Evolutionary conservation across 1,140 invertebrate genomes (phyloP), one percentile per base, ranked within the genome.

Genomic region (Lasioglossum albipes): DNA sequence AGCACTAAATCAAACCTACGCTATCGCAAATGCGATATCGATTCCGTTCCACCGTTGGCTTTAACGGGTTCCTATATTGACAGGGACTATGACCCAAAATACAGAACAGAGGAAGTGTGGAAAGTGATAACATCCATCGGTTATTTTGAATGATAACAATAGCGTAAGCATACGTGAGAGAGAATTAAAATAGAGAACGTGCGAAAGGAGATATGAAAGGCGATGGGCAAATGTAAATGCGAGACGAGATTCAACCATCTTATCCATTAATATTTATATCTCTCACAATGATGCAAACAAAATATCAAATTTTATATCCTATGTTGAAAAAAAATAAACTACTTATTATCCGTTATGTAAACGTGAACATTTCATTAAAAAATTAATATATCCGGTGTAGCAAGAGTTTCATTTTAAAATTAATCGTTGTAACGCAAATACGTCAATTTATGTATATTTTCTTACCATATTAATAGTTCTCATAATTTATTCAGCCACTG

Each of bases 1-100:
- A 41, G 13, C 27, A 54, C 18, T 82, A 75, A 86, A 82, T 84
- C 57, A 75, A 13, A 10, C n/a, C 27, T 31, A 31, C 18, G 7
- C 0, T 41, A 16, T 36, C 71, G 70, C 70, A 82, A 82, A 73
- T 62, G 70, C 52, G 75, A 57, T 69, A 61, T 27, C 49, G 57
- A 45, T 41, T 73, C 74, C 61, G 75, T 79, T 76, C 27, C 12
- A 6, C 61, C 52, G 75, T 54, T 64, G 68, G 54, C 10, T 61
- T 81, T 59, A 74, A 74, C 20, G 27, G 12, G 12, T 12, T 45
- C 6, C 2, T 59, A 54, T 74, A 67, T 36, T 65, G 49, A 45
- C 49, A 73, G 16, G 22, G 20, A 27, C 20, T 42, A 22, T 62
- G 42, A 65, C n/a, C 61, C 27, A 18, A 72, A 65, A 78, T 64